Base-by-base conservation (phyloP, 2,113 vertebrate species). In the Anguilla rostrata region DNA sequence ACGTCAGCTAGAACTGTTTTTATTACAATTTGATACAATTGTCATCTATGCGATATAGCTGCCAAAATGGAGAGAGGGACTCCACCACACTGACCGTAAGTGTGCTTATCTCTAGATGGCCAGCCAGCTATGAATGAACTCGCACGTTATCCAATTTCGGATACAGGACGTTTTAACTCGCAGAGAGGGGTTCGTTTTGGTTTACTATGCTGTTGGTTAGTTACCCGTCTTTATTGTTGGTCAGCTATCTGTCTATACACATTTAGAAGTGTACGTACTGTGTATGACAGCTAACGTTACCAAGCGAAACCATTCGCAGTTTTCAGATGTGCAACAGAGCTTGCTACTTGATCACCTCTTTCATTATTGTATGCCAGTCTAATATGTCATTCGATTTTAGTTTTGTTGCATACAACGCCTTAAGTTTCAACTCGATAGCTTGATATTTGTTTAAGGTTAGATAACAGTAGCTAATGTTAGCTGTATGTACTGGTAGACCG, bases 21-120 rank as follows among this genome's bases (percentile, higher is more conserved):
- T 66, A 66, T 66, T 66, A 75, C n/a, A 75, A 12, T 75, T 14
- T 26, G 26, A 26, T 34, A 34, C n/a, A 34, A 75, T 15, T 79
- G 71, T 85, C 14, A 66, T 34, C 46, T 29, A 75, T 26, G 46
- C 34, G 79, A 39, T 20, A 85, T 26, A 16, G 75, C 46, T 53
- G 71, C 16, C 12, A 57, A 78, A 34, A 79, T 85, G 84, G 84
- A 79, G 8, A 79, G 8, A 85, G 75, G 18, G 78, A 39, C 78
- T 80, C 34, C 14, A 4, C 18, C 43, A 39, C 75, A 78, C 71
- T 34, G 71, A 34, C 34, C 34, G 34, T 34, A 34, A 8, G 71
- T 34, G 71, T 75, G 26, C n/a, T 2, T 34, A 29, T 75, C 71
- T 2, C 12, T 34, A 22, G 46, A 78, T 79, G 4, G 46, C 16